Evolutionary conservation across 2,797 vertebrate species (phyloP), one percentile per base, ranked within the genome.

Genomic region (Spizella passerina): DNA sequence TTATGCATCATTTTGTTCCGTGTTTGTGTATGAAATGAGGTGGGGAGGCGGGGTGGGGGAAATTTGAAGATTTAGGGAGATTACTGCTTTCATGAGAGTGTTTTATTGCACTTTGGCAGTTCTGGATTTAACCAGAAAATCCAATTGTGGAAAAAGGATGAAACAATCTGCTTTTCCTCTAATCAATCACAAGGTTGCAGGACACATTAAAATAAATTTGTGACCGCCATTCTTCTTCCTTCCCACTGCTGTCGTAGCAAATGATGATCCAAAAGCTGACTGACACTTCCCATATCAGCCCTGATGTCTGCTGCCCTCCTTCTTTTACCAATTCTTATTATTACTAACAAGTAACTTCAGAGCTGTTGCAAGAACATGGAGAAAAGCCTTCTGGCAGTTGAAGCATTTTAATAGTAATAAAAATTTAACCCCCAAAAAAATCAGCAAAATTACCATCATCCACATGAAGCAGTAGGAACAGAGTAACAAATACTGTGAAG

Each of bases 131-230:
- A 89, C 82, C 47, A 93, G 96, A 96, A 96, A 96, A 96, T 96
- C 85, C 94, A 97, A 94, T 95, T 87, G 93, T 88, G 88, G 86
- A 83, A 93, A 97, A 97, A 96, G 93, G 92, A 82, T 95, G 93
- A 95, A 97, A 97, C 95, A 96, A 94, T 96, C 92, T 93, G 82
- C 49, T 96, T 96, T 96, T 91, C 69, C 72, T 89, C 82, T 91
- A 95, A 96, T 92, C 95, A 95, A 89, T 97, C 95, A 95, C 69
- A 78, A 83, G 72, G 61, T 76, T 94, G 72, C 75, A 92, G 53
- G 86, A 91, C 69, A 78, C 76, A 95, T 93, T 95, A 94, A 95
- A 97, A 96, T 91, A 95, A 95, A 96, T 95, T 92, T 94, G 92
- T 0, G n/a, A 88, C 59, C 0, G 0, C 72, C 82, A 93, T 95